A percentile compares a stretch with the other conserved stretches of the same genome.
Conservation (phyloP, 2,888 invertebrate genomes). For the Volucella zonaria region DNA sequence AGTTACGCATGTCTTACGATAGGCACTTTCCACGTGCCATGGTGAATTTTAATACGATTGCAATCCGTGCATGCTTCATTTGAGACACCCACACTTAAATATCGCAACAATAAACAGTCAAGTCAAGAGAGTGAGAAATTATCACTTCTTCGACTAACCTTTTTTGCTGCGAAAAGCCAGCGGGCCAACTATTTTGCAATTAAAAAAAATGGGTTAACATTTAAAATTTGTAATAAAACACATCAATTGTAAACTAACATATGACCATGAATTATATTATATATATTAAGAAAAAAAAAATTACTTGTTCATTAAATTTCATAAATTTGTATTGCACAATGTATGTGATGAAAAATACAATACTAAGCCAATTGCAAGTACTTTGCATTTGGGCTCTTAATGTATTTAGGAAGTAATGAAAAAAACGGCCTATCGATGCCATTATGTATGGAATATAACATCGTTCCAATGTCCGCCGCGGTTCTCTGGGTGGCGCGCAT, state of each 20-base stretch:
- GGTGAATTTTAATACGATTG: neutral
- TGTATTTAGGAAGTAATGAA: too few relatives aligned
- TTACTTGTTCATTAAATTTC: neutral
- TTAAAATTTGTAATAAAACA: slow-evolving; percentile 11
- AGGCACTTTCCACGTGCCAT: neutral
- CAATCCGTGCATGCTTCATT: slow-evolving; percentile 17
- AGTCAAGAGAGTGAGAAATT: slow-evolving; percentile 8
- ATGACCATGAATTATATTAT: slow-evolving; percentile 20
- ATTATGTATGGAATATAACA: too few relatives aligned
- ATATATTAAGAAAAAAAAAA: slow-evolving; percentile 18
- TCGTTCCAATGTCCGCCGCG: too few relatives aligned
- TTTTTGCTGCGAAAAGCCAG: slow-evolving; percentile 19
- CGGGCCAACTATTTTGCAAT: slow-evolving; percentile 21
- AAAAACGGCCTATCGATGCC: too few relatives aligned
- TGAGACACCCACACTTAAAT: slow-evolving; percentile 28
- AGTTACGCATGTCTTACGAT: neutral
- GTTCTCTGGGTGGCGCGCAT: too few relatives aligned
- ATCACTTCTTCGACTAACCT: slow-evolving; percentile 13
- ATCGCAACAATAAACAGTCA: neutral
- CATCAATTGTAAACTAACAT: slow-evolving; percentile 17
- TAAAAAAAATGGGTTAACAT: slow-evolving; percentile 11
- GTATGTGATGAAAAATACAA: slow-evolving; percentile 34
- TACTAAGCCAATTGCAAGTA: slow-evolving; percentile 31
- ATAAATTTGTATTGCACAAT: slow-evolving; percentile 9
- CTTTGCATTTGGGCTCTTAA: slow-evolving; percentile 22